Conservation (phyloP, 2,888 invertebrate genomes). For the Sepiola atlantica region DNA sequence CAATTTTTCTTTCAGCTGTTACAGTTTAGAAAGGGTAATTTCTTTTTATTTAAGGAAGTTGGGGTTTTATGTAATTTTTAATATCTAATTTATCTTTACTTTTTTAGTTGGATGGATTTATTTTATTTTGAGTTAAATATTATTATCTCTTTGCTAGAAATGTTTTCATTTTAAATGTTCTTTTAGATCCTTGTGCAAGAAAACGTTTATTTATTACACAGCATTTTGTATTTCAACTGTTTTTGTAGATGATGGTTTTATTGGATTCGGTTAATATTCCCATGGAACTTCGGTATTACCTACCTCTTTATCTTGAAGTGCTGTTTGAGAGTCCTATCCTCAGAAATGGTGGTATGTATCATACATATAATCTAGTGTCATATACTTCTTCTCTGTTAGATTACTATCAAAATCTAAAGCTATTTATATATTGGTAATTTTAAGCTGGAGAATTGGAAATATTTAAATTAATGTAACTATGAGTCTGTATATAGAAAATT, state of each 20-base stretch:
- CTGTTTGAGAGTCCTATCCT: conserved; percentile 85
- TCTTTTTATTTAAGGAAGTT: too few species aligned
- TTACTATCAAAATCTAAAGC: background rate
- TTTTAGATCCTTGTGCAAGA: background rate
- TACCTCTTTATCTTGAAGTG: conserved; percentile 84
- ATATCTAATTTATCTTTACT: background rate
- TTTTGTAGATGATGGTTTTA: conserved; percentile 81
- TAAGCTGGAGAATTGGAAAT: too few species aligned
- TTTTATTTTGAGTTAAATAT: background rate
- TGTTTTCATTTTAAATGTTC: background rate
- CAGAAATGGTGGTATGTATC: conserved; percentile 74
- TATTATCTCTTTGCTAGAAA: background rate
- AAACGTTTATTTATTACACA: background rate
- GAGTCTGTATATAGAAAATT: too few species aligned
- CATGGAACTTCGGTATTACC: conserved; percentile 80
- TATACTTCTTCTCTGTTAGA: background rate
- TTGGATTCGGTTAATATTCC: conserved; percentile 82
- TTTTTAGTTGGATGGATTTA: background rate
- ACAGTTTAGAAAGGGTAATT: too few species aligned
- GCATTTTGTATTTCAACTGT: conserved; percentile 40
- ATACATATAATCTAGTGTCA: background rate
- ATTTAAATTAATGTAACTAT: too few species aligned
- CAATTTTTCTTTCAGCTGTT: too few species aligned
- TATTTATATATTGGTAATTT: background rate
- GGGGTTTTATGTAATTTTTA: too few species aligned